phyloP scores from a whole-genome alignment of 2,113 vertebrate species.

The Nothobranchius furzeri region DNA sequence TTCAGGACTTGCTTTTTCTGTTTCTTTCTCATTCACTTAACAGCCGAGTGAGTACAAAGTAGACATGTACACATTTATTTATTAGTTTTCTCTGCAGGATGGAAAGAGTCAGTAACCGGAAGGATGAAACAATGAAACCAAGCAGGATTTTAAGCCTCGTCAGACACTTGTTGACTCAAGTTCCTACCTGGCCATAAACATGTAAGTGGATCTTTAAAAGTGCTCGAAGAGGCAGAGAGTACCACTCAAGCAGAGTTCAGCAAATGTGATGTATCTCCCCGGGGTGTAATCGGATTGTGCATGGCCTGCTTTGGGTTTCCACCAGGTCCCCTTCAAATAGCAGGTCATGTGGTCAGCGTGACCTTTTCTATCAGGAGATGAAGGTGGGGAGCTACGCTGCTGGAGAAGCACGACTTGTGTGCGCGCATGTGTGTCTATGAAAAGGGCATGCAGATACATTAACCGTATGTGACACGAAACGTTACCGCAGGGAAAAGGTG shows the following conservation, averaged over 20 bases:
- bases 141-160: slow-evolving; percentile 28
- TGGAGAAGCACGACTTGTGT: slow-evolving; percentile 40
- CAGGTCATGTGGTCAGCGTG: slow-evolving; percentile 65
- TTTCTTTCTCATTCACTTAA: slow-evolving; percentile 2
- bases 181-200: slow-evolving; percentile 38
- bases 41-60: slow-evolving; percentile 15
- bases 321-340: slow-evolving; percentile 60
- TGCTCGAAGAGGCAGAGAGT: slow-evolving; percentile 43
- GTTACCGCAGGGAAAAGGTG: slow-evolving; percentile 48
- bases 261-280: slow-evolving; percentile 60
- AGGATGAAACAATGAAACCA: background rate
- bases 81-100: background rate
- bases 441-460: slow-evolving; percentile 75
- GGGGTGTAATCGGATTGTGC: slow-evolving; percentile 68
- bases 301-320: slow-evolving; percentile 58
- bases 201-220: slow-evolving; percentile 63
- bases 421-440: slow-evolving; percentile 57
- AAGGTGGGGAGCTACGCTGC: slow-evolving; percentile 51
- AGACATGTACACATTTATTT: background rate
- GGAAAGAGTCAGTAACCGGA: background rate
- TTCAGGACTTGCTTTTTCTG: background rate
- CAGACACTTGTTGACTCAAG: slow-evolving; percentile 54
- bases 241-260: slow-evolving; percentile 50
- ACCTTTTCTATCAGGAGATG: slow-evolving; percentile 69
- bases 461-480: slow-evolving; percentile 71